Evolutionary conservation across 2,797 vertebrate species (phyloP).

Genomic region (Psittacula echo): DNA sequence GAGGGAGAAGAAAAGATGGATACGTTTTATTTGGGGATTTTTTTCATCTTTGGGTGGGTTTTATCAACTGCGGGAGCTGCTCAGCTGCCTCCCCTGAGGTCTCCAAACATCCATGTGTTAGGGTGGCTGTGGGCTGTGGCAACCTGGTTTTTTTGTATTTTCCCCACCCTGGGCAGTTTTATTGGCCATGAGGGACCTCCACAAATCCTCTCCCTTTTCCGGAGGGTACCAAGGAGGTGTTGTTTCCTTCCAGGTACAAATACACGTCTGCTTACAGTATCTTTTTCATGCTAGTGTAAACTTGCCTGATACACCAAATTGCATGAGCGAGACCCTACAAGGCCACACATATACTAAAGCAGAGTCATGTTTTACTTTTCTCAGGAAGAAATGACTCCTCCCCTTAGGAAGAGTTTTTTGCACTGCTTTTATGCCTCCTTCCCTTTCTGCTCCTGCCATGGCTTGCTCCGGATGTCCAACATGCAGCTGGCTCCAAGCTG

Average conservation of each 20-base stretch:
- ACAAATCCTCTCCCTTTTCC: not conserved
- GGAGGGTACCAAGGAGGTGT: not conserved
- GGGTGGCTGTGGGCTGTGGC: fast-evolving
- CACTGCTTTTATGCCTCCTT: not conserved
- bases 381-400: not conserved
- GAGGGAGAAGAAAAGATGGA: not conserved
- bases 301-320: not conserved
- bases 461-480: not conserved
- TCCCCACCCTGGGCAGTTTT: not conserved
- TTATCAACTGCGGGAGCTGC: not conserved
- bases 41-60: not conserved
- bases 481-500: not conserved
- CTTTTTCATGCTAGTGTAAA: not conserved
- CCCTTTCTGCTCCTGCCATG: not conserved
- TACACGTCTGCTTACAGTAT: no score
- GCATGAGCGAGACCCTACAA: not conserved
- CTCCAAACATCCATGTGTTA: fast-evolving
- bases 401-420: not conserved
- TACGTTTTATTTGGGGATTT: not conserved
- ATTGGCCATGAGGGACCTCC: not conserved
- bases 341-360: not conserved
- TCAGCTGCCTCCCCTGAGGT: not conserved
- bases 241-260: not conserved
- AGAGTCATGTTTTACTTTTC: not conserved
- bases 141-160: not conserved